phyloP scores from a whole-genome alignment of 2,113 vertebrate genomes.

The Otis tarda region DNA sequence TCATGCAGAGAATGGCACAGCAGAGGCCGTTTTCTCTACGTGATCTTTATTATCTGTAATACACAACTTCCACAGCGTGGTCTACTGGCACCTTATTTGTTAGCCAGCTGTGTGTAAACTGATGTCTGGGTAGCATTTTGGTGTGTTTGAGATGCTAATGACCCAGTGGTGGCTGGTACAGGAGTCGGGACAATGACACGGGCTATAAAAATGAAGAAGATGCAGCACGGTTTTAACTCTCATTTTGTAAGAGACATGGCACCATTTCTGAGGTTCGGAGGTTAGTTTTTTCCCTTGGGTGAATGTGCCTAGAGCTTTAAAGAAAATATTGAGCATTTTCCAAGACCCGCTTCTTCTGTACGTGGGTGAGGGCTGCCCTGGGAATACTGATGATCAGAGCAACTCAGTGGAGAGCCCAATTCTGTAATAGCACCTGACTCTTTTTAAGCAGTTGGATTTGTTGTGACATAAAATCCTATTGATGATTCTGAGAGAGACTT shows the following conservation, averaged over 20 bases:
- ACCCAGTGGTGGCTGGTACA: background rate
- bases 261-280: background rate
- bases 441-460: background rate
- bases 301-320: background rate
- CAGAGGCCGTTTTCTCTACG: background rate
- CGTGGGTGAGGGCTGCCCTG: background rate
- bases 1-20: background rate
- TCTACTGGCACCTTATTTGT: background rate
- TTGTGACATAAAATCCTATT: conserved; percentile 34
- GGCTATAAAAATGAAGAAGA: background rate
- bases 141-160: background rate
- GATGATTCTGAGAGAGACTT: background rate
- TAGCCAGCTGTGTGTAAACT: background rate
- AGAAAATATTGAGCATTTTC: background rate
- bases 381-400: background rate
- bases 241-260: background rate
- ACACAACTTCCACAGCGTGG: background rate
- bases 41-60: background rate
- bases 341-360: background rate
- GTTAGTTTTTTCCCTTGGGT: background rate
- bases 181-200: background rate
- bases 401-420: background rate
- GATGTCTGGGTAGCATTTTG: background rate
- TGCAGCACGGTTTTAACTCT: background rate
- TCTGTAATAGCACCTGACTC: background rate